Base-by-base conservation (phyloP, 2,797 vertebrate genomes). In the Danionella dracula region DNA sequence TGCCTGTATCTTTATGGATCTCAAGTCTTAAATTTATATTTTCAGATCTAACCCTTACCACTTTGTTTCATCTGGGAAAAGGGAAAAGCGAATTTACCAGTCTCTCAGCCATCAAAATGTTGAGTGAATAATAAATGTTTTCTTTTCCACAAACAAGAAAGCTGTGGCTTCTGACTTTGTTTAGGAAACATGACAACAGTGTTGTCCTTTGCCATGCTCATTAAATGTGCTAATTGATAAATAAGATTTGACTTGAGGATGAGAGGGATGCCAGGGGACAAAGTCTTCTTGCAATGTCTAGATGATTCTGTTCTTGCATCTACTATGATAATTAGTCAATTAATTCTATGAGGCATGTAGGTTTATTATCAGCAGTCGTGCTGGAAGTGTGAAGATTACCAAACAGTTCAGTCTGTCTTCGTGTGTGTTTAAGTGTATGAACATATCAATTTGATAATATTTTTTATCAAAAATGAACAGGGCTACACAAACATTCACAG, bases 301-400 rank as follows among this genome's bases (percentile, higher is more conserved):
- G 57, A 72, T 70, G 50, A 45, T 66, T 54, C 37, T 41, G 19
- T 12, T 45, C 57, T 46, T 41, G 48, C 45, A 65, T 45, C 66
- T 38, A 69, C 53, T 38, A 67, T 66, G 55, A 70, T 82, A 83
- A 81, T 81, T 79, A 79, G 75, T 53, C 68, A 76, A 77, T 80
- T 78, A 81, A 79, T 70, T 54, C 45, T 69, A 77, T 78, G 54
- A 50, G 55, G 68, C 57, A 64, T 73, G 63, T 69, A 74, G 48
- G 42, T 71, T 73, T 57, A 66, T 78, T 77, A 72, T 80, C 74
- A 60, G 59, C 21, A 54, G 32, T 29, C 16, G 17, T 44, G 46
- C 60, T 59, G 71, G 57, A 77, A 56, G 58, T 45, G 29, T 41
- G 34, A 44, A 71, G 68, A 79, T 75, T 66, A 69, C 50, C 58